Base-by-base conservation (phyloP, 2,888 invertebrate species). In the Camptogramma bilineatum region DNA sequence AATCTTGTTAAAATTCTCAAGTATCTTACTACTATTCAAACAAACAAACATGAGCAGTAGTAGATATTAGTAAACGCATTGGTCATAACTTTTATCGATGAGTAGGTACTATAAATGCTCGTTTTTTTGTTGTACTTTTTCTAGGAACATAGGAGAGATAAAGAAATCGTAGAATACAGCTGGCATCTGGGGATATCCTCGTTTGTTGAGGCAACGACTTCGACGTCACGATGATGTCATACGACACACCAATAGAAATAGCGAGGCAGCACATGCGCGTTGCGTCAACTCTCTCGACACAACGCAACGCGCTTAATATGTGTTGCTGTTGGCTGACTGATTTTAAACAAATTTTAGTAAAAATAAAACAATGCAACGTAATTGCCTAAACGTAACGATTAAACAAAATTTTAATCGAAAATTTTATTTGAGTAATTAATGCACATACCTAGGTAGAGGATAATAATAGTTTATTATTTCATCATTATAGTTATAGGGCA, bases 171-270 rank as follows among this genome's bases (percentile, higher is more conserved):
- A 54, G 62, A 60, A 66, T 62, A 69, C 72, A 73, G 65, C 70
- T 72, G 70, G 73, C 64, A 74, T 73, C 76, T 77, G 86, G 90
- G 91, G 90, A 90, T 91, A 91, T 90, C 91, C 91, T 92, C 89
- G 84, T 85, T 83, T 83, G 82, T 80, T 82, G 83, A 57, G 65
- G 80, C 80, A 80, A 62, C 83, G 83, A 90, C 88, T 90, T 56
- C 83, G 83, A 90, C 91, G 91, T 91, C 91, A 92, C 77, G 83
- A 83, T 93, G 92, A 92, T 89, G 91, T 93, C 92, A 91, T 85
- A 90, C 90, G 88, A 83, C 81, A 85, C 86, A 87, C 87, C 87
- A 87, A 87, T 88, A 87, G 85, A 88, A 85, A 87, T 84, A 85
- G 82, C 82, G 77, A 80, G 81, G 86, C 80, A 80, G 87, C 89